These are phyloP conservation scores for Nyctibius grandis DNA, from an alignment of 2,797 vertebrate genomes.

Conservation along the genomic window DNA sequence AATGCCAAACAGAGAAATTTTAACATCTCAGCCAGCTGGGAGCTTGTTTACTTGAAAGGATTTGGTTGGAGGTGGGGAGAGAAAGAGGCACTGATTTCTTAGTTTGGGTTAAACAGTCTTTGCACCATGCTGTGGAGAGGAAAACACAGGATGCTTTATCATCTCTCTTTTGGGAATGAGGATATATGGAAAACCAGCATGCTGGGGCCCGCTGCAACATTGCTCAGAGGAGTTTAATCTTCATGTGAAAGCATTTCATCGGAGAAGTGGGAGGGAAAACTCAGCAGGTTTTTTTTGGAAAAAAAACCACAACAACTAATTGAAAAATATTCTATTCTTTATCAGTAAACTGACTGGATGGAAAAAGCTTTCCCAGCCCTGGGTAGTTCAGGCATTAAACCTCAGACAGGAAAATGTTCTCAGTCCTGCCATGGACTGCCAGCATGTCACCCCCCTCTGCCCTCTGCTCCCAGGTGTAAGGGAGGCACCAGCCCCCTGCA, in stretches of 20 bases:
- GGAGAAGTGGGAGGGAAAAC: not conserved
- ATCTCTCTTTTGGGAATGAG: not conserved
- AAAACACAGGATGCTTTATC: not conserved
- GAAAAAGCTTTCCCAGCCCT: not conserved
- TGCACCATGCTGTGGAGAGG: not conserved
- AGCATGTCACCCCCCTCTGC: not conserved
- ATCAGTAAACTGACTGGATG: not conserved
- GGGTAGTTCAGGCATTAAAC: not conserved
- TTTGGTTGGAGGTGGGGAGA: not conserved
- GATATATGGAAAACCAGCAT: not conserved
- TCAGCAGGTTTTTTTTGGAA: rapidly evolving
- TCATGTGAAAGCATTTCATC: not conserved
- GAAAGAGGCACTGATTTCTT: not conserved
- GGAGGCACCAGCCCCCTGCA: not conserved
- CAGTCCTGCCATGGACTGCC: not conserved
- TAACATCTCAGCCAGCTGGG: not conserved
- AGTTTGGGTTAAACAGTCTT: not conserved
- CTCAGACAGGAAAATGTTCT: not conserved
- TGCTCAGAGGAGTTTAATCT: not conserved
- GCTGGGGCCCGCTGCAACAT: not conserved
- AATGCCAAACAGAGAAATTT: not conserved
- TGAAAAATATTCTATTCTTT: not conserved
- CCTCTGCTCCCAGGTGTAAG: not conserved
- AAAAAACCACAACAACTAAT: not conserved
- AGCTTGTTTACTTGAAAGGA: not conserved